These are phyloP conservation scores for Virgularia gustaviana DNA, from an alignment of 92 coral and sea anemone genomes.

Conservation along the genomic window DNA sequence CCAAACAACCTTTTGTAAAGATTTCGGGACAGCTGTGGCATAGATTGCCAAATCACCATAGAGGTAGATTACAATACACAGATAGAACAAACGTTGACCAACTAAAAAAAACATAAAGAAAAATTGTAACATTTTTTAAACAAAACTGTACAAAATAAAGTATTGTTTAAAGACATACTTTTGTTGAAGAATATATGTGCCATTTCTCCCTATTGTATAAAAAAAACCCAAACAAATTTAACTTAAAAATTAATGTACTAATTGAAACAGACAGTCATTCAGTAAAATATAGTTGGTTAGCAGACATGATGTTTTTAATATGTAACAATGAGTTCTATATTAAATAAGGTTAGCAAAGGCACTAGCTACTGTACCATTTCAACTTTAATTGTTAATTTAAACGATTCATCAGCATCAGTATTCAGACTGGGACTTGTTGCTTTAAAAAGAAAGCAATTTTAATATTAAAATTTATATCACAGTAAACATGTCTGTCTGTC, in stretches of 20 bases:
- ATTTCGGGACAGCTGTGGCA: slow-evolving; percentile 98
- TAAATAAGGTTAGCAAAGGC: background rate
- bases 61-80: slow-evolving; percentile 75
- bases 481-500: background rate
- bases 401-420: background rate
- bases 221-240: background rate
- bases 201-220: slow-evolving; percentile 77
- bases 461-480: background rate
- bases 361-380: slow-evolving; percentile 18
- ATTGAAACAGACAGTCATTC: no score
- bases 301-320: no score
- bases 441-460: background rate
- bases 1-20: slow-evolving; percentile 75
- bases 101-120: slow-evolving; percentile 40
- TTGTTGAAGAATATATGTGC: slow-evolving; percentile 80
- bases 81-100: slow-evolving; percentile 83
- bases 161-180: slow-evolving; percentile 61
- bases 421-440: no score
- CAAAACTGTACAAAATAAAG: no score
- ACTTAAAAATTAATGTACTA: no score
- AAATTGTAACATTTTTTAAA: no score
- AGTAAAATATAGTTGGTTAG: no score
- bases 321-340: no score
- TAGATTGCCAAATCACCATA: slow-evolving; percentile 97
- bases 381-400: slow-evolving; percentile 6